A percentile compares a stretch with the other conserved stretches of the same genome.
phyloP scores from a whole-genome alignment of 2,888 invertebrate species.

The Gnatocerus cornutus region DNA sequence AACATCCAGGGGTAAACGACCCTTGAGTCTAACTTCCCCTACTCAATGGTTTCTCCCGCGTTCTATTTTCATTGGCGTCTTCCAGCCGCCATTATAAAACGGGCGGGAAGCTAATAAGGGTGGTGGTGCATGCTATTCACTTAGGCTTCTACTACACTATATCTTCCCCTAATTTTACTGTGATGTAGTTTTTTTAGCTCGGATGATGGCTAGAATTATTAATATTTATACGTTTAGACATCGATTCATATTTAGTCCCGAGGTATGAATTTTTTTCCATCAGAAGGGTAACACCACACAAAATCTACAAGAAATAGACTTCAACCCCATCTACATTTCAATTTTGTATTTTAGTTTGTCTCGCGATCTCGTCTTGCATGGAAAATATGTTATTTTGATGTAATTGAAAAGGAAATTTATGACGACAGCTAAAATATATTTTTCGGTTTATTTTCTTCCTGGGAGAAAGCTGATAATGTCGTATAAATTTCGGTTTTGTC shows the following conservation, averaged over 20 bases:
- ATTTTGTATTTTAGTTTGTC: no score
- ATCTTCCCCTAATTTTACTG: conserved; percentile 44
- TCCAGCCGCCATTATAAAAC: conserved; percentile 42
- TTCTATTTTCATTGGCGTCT: conserved; percentile 45
- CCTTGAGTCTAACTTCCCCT: conserved; percentile 45
- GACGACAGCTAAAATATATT: no score
- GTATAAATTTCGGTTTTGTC: no score
- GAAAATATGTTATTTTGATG: no score
- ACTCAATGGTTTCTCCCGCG: conserved; percentile 45
- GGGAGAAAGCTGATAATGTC: no score
- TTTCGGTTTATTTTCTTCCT: no score
- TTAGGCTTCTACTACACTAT: conserved; percentile 25
- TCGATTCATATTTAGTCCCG: conserved; percentile 10
- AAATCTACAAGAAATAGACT: no score
- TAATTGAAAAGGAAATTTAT: no score
- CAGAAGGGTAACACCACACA: neutral
- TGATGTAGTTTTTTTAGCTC: conserved; percentile 21
- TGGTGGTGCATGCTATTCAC: conserved; percentile 40
- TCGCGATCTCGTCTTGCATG: no score
- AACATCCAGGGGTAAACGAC: conserved; percentile 43
- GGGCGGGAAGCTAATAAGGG: conserved; percentile 44
- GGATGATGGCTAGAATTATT: conserved; percentile 28
- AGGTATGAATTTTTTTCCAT: neutral
- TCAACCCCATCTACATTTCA: no score
- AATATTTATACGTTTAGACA: conserved; percentile 27